Evolutionary conservation across 2,113 vertebrate genomes (phyloP), one percentile per base, ranked within the genome.

Genomic region (Oxyura jamaicensis): DNA sequence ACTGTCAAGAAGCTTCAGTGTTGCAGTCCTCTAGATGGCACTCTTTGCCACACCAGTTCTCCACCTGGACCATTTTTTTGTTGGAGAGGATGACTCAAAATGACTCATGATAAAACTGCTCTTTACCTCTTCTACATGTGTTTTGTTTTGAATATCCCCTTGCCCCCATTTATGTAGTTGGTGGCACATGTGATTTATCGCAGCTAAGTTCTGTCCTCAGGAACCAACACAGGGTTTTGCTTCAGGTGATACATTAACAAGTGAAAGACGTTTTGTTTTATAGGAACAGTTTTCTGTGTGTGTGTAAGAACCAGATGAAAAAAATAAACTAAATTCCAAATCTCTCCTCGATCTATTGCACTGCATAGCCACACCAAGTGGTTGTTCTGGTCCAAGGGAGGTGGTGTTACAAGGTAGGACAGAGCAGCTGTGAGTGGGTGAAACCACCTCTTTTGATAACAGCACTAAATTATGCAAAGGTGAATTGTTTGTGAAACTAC

Each of bases 1-100:
- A 35, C 50, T 18, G 23, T 3, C 2, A 10, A 22, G 68, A 15
- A 20, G 55, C 62, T 55, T 39, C 29, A 29, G 52, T 3, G 7
- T 39, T 52, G 21, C 19, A 67, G 59, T n/a, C 93, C 96, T 39
- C 91, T 95, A 95, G 96, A 82, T 96, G 96, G 91, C 88, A 44
- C 33, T 53, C 72, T 96, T 74, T 48, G 74, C 95, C 92, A 63
- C 48, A 17, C 25, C 90, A 88, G 72, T 59, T 63, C n/a, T 17
- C 25, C 50, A 18, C 23, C 11, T 4, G 2, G 4, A 31, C 41
- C 19, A 0, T 20, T 59, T 50, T 50, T 8, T 35, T 36, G 8
- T 20, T 48, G 74, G 29, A 20, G 65, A 7, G 52, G 18, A 2
- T 10, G 41, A 17, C 22, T 42, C 36, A 3, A 12, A 69, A 8